Evolutionary conservation across 2,797 vertebrate genomes (phyloP), one percentile per base, ranked within the genome.

Genomic region (Danio kyathit): DNA sequence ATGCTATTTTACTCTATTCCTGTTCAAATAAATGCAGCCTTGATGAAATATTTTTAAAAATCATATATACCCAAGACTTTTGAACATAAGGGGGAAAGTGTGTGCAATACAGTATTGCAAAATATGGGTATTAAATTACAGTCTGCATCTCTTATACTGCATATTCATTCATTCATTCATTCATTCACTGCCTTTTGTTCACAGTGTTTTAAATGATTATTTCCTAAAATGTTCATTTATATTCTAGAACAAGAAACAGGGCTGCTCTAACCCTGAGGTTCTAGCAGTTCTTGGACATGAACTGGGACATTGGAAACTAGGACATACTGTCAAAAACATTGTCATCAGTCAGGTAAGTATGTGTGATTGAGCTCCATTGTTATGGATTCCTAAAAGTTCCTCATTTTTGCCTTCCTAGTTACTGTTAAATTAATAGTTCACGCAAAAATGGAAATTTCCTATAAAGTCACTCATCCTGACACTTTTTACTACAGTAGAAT

Each of bases 231-330:
- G 4, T 11, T n/a, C 5, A 48, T 59, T 6, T 65, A 4, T 78
- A 13, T 67, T 83, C 48, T 89, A 97, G 97, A 97, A 92, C 93
- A 99, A 98, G 92, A 99, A 96, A 88, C 97, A 99, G 92, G 98
- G 98, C 86, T 99, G 98, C 92, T 99, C 96, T 93, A 99, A 99
- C 85, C 89, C 94, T 54, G 98, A 99, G 89, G 97, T 99, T 87
- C 94, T 99, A 85, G 98, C 98, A 63, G 98, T 99, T 67, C 92
- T 99, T 12, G 97, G 98, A 75, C 98, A 99, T 90, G 98, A 99
- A 90, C 91, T 99, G 64, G 98, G 98, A 17, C 98, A 99, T 87
- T 99, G 98, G 98, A 99, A 99, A 88, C 92, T 99, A 65, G 97
- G 97, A 80, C 98, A 99, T 84, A 99, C 97, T 0, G 90, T 99